phyloP scores from a whole-genome alignment of 2,113 vertebrate species.

The Condylura cristata region DNA sequence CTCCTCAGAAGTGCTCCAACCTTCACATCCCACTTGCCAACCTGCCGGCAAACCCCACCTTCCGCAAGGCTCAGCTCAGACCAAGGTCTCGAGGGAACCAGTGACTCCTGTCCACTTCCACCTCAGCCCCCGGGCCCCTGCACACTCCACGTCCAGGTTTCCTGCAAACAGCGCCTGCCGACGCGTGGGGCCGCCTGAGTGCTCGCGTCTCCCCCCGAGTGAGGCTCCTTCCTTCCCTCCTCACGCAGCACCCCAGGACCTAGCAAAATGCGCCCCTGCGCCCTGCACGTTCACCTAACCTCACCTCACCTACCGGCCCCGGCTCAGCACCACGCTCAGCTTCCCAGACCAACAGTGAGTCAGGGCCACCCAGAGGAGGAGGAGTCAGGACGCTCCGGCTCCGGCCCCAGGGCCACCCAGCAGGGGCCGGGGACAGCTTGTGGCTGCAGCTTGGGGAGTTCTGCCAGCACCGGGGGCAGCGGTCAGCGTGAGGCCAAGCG shows the following conservation, averaged over 20 bases:
- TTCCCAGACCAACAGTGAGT: not conserved
- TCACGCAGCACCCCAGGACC: not conserved
- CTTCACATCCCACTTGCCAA: too few species aligned
- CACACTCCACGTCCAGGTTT: too few species aligned
- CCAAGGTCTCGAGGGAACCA: not conserved
- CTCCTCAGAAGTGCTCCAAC: not conserved
- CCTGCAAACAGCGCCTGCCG: not conserved
- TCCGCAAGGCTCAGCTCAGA: not conserved
- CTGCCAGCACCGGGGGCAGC: not conserved
- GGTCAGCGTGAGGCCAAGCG: not conserved
- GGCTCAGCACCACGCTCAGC: not conserved
- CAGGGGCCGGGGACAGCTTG: not conserved
- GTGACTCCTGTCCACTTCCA: not conserved
- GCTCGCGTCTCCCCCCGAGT: not conserved
- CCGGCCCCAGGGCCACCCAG: not conserved
- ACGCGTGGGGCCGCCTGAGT: not conserved
- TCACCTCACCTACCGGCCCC: not conserved
- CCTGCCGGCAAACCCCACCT: not conserved
- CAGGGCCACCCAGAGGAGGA: not conserved
- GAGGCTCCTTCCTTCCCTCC: not conserved
- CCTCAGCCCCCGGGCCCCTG: not conserved
- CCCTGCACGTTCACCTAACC: not conserved
- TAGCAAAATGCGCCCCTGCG: accelerated
- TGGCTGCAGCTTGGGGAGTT: not conserved
- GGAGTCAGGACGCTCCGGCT: too few species aligned